phyloP scores from a whole-genome alignment of 2,797 vertebrate genomes.

The Tapirus indicus region DNA sequence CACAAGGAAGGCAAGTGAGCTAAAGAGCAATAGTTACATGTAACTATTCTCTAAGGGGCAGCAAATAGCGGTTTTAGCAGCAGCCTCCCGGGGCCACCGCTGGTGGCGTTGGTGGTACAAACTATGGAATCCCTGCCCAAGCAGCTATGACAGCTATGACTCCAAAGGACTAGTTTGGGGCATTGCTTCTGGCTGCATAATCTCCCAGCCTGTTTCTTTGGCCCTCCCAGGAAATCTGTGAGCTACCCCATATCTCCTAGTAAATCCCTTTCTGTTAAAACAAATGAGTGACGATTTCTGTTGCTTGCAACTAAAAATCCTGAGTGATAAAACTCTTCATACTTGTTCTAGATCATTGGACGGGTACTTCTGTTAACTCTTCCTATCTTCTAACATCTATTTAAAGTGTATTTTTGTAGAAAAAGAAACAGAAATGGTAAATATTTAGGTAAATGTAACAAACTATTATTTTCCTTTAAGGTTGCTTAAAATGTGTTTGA shows the following conservation, averaged over 20 bases:
- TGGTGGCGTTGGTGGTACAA: fast-evolving
- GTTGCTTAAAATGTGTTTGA: not conserved
- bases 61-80: not conserved
- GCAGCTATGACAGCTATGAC: not conserved
- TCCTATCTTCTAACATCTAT: not conserved
- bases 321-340: not conserved
- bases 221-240: not conserved
- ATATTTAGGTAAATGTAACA: not conserved
- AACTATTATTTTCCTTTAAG: not conserved
- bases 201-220: not conserved
- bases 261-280: not conserved
- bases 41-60: not conserved
- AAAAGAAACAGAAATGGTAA: not conserved
- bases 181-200: not conserved
- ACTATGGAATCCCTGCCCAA: not conserved
- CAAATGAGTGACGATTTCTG: not conserved
- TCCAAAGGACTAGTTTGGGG: not conserved
- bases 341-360: not conserved
- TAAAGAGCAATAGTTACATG: not conserved
- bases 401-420: not conserved
- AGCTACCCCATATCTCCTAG: not conserved
- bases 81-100: not conserved
- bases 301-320: not conserved
- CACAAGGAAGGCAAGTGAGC: not conserved
- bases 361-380: not conserved